Base-by-base conservation (phyloP, 2,113 vertebrate species). In the Cettia cetti region DNA sequence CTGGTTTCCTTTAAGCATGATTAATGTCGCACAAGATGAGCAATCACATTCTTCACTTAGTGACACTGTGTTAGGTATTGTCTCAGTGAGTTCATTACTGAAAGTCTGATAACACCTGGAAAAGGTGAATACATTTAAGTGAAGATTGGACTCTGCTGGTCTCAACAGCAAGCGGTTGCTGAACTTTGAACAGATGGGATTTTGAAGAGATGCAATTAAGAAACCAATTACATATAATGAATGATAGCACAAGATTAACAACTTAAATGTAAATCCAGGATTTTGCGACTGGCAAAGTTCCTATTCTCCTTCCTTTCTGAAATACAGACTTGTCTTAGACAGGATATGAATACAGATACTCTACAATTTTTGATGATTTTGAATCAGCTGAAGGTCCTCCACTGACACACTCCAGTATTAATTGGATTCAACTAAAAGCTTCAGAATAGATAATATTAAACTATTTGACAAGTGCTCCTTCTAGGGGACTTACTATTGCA, bases 171-270 rank as follows among this genome's bases (percentile, higher is more conserved):
- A 80, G 37, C 95, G 68, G 30, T 40, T 53, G 15, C 59, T 94
- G 77, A 94, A 82, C 72, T 92, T 92, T 68, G 60, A 86, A 60
- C 50, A 92, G 76, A 93, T 54, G 24, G 27, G 27, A 65, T 86
- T 92, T 96, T 94, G 64, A 94, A 72, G 72, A 95, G 77, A 94
- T 63, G 39, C 71, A 95, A 82, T 95, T 97, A 95, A 97, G 96
- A 95, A 95, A 91, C 74, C 74, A 96, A 95, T 97, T 96, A 89
- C 17, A 70, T 66, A 14, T 45, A 88, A 68, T 85, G 65, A 96
- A 89, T 89, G 49, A 82, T 82, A 72, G 61, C 52, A 83, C 47
- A 72, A 50, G 71, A 95, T 83, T 92, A 93, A 63, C n/a, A 82
- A 45, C 75, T 90, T 92, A 76, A 90, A 94, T 91, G 59, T 70